Evolutionary conservation across 2,888 invertebrate genomes (phyloP), one percentile per base, ranked within the genome.

Genomic region (Torymus texanus): DNA sequence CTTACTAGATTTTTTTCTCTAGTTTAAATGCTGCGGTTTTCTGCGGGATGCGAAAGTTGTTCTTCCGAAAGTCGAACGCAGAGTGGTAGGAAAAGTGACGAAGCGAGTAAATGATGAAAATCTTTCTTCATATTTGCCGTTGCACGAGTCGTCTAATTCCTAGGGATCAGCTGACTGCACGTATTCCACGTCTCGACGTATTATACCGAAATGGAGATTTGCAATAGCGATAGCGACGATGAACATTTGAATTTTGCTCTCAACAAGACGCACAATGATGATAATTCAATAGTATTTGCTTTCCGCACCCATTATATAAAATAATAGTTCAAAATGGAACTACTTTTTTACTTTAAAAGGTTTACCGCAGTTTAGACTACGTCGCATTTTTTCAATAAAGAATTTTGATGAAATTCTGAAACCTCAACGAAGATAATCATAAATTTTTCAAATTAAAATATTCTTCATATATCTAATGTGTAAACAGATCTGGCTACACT

Each of bases 211-310:
- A 13, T 41, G 24, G n/a, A 66, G 59, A 58, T 70, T 56, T 51
- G 56, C 53, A 11, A 53, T n/a, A 21, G 50, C 56, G 78, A 78
- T 78, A 68, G 68, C 41, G 56, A 18, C 11, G 70, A 12, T 53
- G 8, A 68, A 68, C 63, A 70, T 70, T 58, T 62, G 50, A 21
- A 68, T 74, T 67, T n/a, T 55, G 14, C 24, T 29, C 16, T 8
- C 29, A 59, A 53, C 24, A 58, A 62, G 53, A 41, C 21, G 13
- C 59, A 21, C 59, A 65, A 66, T 59, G 18, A 24, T 56, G 61
- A 62, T 78, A 78, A 78, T 78, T 78, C 73, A 78, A 73, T 73
- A 73, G 18, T 67, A 65, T n/a, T 55, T 63, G 2, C 21, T 58
- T 24, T 5, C 75, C 29, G 3, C 4, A 14, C 61, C 24, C 41